A percentile compares a stretch with the other conserved stretches of the same genome.
phyloP scores from a whole-genome alignment of 23 tunicate species.

The Ciona savignyi region DNA sequence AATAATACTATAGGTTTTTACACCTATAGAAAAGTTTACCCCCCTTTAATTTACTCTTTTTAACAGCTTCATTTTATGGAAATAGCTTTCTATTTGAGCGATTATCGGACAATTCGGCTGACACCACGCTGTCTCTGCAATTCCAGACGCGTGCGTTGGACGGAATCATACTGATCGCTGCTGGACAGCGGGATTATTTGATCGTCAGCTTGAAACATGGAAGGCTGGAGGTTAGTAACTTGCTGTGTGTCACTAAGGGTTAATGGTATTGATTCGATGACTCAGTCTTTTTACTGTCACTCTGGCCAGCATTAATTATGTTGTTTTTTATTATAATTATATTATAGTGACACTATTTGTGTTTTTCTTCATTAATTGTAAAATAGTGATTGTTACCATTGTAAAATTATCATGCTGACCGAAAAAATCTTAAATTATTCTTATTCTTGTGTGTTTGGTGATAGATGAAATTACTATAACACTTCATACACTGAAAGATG shows the following conservation, averaged over 20 bases:
- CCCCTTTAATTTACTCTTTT: background rate
- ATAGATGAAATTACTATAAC: too few relatives aligned
- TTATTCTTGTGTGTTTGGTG: too few relatives aligned
- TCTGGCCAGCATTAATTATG: too few relatives aligned
- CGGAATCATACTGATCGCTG: constrained; percentile 53
- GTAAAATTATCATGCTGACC: too few relatives aligned
- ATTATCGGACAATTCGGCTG: constrained; percentile 13
- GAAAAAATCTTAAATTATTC: too few relatives aligned
- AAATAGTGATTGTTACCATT: too few relatives aligned
- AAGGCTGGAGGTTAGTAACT: constrained; percentile 20
- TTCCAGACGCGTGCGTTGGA: constrained; percentile 64
- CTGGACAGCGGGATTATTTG: constrained; percentile 54
- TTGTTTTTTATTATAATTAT: too few relatives aligned
- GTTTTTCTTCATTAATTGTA: too few relatives aligned
- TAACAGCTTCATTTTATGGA: constrained; percentile 82
- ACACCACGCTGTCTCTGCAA: constrained; percentile 45
- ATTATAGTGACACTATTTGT: too few relatives aligned
- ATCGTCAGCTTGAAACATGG: constrained; percentile 36
- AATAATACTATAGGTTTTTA: background rate
- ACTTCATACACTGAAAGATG: too few relatives aligned
- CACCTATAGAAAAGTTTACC: background rate
- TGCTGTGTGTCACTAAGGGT: background rate
- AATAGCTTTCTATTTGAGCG: constrained; percentile 63
- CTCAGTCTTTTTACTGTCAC: too few relatives aligned
- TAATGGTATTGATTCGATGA: too few relatives aligned